Percentiles rank a stretch among this genome's conserved stretches.
Conservation (phyloP, 1,140 invertebrate species). For the Asbolus verrucosus region DNA sequence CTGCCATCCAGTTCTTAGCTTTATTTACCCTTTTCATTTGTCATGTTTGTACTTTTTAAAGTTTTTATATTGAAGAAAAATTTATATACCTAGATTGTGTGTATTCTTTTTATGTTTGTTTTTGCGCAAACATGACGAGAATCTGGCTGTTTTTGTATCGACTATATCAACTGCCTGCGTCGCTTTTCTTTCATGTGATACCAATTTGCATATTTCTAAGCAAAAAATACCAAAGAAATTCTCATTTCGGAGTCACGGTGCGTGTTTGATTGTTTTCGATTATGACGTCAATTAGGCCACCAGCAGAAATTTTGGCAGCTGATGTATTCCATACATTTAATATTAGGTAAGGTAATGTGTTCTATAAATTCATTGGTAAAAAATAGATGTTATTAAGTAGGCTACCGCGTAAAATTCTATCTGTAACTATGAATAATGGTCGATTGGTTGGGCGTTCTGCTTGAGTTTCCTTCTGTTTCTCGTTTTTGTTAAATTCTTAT, state of each 20-base stretch:
- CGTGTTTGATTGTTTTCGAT: background rate
- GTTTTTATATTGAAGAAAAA: conserved; percentile 52
- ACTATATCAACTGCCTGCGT: conserved; percentile 40
- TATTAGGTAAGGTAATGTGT: conserved; percentile 52
- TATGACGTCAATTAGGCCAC: conserved; percentile 2
- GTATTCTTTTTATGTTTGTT: conserved; percentile 57
- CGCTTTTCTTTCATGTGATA: conserved; percentile 27
- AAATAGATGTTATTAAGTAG: conserved; percentile 56
- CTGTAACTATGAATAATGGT: conserved; percentile 41
- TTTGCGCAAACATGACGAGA: conserved; percentile 53
- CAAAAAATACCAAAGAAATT: conserved; percentile 33
- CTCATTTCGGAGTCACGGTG: background rate
- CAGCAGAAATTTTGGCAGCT: conserved; percentile 14
- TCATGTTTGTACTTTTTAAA: conserved; percentile 59
- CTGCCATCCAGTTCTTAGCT: conserved; percentile 55
- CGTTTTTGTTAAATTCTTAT: conserved; percentile 9
- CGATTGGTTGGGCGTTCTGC: conserved; percentile 4
- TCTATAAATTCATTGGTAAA: conserved; percentile 53
- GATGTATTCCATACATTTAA: conserved; percentile 42
- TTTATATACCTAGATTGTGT: conserved; percentile 55
- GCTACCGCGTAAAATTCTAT: conserved; percentile 50
- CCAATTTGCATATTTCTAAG: conserved; percentile 9
- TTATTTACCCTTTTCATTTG: conserved; percentile 46
- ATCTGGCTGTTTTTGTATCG: conserved; percentile 52
- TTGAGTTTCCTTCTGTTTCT: conserved; percentile 5